These are phyloP conservation scores for Habropoda laboriosa DNA, from an alignment of 1,140 invertebrate genomes.

Conservation along the genomic window DNA sequence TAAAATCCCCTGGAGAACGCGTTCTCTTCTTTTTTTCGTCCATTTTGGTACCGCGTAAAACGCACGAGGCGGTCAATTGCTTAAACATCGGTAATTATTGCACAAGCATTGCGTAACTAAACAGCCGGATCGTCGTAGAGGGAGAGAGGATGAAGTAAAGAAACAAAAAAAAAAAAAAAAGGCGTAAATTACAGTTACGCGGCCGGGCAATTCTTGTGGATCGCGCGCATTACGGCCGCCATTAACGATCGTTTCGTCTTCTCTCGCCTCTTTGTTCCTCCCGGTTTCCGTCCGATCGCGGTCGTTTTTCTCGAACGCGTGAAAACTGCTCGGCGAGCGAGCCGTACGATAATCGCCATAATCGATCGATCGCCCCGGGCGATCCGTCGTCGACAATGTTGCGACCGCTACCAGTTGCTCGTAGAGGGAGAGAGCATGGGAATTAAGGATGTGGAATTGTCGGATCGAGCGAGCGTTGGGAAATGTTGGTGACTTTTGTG, in stretches of 20 bases:
- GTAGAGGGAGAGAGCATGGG: too few relatives aligned
- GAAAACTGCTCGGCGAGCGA: slow-evolving; percentile 15
- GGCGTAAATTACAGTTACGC: slow-evolving; percentile 63
- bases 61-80: slow-evolving; percentile 52
- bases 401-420: background rate
- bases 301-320: slow-evolving; percentile 13
- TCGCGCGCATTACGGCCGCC: slow-evolving; percentile 60
- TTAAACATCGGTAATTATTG: slow-evolving; percentile 57
- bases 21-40: slow-evolving; percentile 20
- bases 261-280: slow-evolving; percentile 23
- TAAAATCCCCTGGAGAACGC: background rate
- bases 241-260: slow-evolving; percentile 63
- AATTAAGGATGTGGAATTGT: too few relatives aligned
- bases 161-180: slow-evolving; percentile 48
- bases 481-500: too few relatives aligned
- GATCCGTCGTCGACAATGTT: background rate
- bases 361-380: slow-evolving; percentile 1
- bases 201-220: slow-evolving; percentile 65
- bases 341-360: background rate
- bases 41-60: slow-evolving; percentile 10
- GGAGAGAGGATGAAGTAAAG: background rate
- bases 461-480: too few relatives aligned
- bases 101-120: slow-evolving; percentile 62
- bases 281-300: slow-evolving; percentile 37
- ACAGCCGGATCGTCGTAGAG: slow-evolving; percentile 38